These are phyloP conservation scores for Pyrgilauda ruficollis DNA, from an alignment of 2,113 vertebrate species.

Conservation along the genomic window DNA sequence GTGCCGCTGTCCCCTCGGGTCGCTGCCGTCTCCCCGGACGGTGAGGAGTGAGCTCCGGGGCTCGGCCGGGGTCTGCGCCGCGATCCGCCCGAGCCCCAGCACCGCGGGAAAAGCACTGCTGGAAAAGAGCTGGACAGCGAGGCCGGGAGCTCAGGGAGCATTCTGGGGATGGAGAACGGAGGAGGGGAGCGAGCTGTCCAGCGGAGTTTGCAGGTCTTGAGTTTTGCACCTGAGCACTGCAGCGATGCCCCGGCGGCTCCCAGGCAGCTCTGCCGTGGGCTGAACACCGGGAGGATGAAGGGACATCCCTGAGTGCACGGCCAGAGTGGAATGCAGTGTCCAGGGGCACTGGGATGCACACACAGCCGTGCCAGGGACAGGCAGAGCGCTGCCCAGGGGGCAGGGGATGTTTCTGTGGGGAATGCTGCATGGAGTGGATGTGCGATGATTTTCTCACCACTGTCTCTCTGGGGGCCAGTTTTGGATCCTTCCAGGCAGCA, in stretches of 20 bases:
- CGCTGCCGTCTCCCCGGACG: rapidly evolving
- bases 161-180: background rate
- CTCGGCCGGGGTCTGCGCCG: rapidly evolving
- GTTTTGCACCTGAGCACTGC: background rate
- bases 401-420: background rate
- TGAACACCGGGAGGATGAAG: background rate
- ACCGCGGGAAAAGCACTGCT: background rate
- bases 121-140: background rate
- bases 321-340: rapidly evolving
- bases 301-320: rapidly evolving
- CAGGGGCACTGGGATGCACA: rapidly evolving
- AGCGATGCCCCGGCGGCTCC: background rate
- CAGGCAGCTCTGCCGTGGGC: background rate
- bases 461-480: background rate
- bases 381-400: rapidly evolving
- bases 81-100: background rate
- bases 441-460: rapidly evolving
- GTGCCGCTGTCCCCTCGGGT: background rate
- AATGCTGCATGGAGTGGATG: background rate
- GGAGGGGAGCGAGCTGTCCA: rapidly evolving
- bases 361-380: background rate
- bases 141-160: background rate
- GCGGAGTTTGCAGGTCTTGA: rapidly evolving
- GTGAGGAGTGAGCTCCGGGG: background rate
- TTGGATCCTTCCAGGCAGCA: background rate